Percentiles rank a stretch among this genome's conserved stretches.
These are phyloP conservation scores for Neomorphus geoffroyi DNA, from an alignment of 2,797 vertebrate genomes.

Conservation along the genomic window DNA sequence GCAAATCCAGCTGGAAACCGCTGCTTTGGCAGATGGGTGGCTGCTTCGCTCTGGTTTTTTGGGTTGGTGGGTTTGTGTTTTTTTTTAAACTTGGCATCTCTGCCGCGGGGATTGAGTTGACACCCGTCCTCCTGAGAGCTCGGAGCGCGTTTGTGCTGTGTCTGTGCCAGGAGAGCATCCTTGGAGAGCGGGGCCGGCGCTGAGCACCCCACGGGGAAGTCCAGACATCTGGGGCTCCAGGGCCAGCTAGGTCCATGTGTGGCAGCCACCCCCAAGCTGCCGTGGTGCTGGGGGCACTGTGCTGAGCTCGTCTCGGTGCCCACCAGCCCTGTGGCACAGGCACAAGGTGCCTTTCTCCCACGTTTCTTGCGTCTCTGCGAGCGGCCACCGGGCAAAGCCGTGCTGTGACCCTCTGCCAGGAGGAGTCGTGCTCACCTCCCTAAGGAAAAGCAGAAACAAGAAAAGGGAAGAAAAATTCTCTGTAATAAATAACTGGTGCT, in stretches of 20 bases:
- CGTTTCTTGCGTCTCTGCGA: rapidly evolving
- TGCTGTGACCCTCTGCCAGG: conserved; percentile 25
- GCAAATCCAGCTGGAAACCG: conserved; percentile 16
- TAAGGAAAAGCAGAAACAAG: not conserved
- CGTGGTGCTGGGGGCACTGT: rapidly evolving
- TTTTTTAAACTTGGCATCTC: not conserved
- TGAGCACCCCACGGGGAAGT: not conserved
- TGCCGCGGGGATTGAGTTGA: not conserved
- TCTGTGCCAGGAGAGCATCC: not conserved
- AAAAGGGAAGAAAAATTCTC: not conserved
- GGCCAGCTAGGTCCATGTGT: not conserved
- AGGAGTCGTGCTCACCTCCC: not conserved
- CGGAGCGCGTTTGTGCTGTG: rapidly evolving
- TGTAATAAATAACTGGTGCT: not conserved
- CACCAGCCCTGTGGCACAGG: not conserved
- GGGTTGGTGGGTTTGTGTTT: not conserved
- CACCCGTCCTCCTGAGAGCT: not conserved
- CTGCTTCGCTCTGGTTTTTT: not conserved
- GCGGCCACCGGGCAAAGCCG: not conserved
- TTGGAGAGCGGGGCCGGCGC: rapidly evolving
- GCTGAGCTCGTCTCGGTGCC: rapidly evolving
- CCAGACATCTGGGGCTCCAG: rapidly evolving
- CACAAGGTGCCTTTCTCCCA: not conserved
- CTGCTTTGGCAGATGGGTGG: not conserved
- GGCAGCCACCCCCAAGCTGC: not conserved